Conservation (phyloP, 1,140 invertebrate genomes). For the Heliconius himera region DNA sequence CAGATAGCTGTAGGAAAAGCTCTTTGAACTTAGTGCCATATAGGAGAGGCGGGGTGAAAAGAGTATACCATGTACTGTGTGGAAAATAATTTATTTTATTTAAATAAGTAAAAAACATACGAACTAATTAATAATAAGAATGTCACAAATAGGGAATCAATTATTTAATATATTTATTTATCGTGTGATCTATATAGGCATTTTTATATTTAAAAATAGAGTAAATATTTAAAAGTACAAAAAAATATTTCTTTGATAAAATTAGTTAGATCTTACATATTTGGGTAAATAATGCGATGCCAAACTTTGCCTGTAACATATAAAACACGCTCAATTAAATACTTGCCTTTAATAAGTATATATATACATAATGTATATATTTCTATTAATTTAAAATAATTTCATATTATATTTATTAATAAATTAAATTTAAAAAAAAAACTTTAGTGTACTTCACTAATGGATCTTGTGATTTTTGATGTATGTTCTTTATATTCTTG, state of each 20-base stretch:
- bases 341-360: not conserved
- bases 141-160: too few relatives aligned
- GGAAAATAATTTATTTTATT: not conserved
- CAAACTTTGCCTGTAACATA: not conserved
- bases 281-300: not conserved
- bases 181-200: not conserved
- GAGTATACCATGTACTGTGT: not conserved
- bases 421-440: slow-evolving; percentile 24
- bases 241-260: not conserved
- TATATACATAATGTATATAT: not conserved
- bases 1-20: slow-evolving; percentile 35
- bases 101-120: not conserved
- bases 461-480: slow-evolving; percentile 43
- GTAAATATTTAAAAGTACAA: not conserved
- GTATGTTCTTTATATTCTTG: slow-evolving; percentile 35
- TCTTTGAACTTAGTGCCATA: slow-evolving; percentile 32
- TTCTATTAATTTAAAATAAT: not conserved
- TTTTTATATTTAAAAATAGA: not conserved
- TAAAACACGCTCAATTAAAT: not conserved
- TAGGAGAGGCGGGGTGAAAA: slow-evolving; percentile 11
- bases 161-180: not conserved
- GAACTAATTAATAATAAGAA: too few relatives aligned
- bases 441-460: slow-evolving; percentile 39
- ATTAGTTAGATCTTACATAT: not conserved
- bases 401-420: slow-evolving; percentile 10